Evolutionary conservation across 92 coral and sea anemone species (phyloP), one percentile per base, ranked within the genome.

Genomic region (Porites evermanni): DNA sequence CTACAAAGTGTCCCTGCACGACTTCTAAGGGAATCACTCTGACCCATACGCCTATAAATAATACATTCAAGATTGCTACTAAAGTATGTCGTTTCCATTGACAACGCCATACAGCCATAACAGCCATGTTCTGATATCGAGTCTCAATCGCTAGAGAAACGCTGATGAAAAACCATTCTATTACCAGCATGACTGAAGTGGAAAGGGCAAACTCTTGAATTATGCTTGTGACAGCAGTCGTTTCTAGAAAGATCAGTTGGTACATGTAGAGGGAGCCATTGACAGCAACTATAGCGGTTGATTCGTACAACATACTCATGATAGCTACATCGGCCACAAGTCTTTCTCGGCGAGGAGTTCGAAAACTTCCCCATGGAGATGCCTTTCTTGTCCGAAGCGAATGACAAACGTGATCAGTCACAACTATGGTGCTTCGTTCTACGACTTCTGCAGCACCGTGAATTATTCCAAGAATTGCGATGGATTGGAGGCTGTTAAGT

Each of bases 381-480:
- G 26, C 26, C 26, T 24, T 24, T 24, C 26, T 24, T 24, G 26
- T 24, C 26, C 26, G 26, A 24, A 24, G 26, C 26, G 26, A 24
- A 24, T 24, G 26, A 24, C 26, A 24, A 24, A 24, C 26, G 26
- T 24, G 26, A 24, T 24, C 26, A 24, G 26, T 24, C 26, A 24
- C 26, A 24, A 24, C 26, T 74, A 80, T 80, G 16, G 66, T 80
- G 84, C 84, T 80, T 80, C 84, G 75, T 67, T 80, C 84, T 13
- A 80, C 54, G 75, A 80, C 84, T 56, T 80, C 84, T 52, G 75
- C 51, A 11, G 75, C 84, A 21, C 84, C 84, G 23, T 80, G 84
- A 21, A 80, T 18, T 1, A 80, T 14, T 29, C 74, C 84, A 67
- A 80, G 75, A 66, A 80, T 9, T 47, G 61, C 76, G 8, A 80